Evolutionary conservation across 2,113 vertebrate species (phyloP).

Genomic region (Chelonoidis abingdonii): DNA sequence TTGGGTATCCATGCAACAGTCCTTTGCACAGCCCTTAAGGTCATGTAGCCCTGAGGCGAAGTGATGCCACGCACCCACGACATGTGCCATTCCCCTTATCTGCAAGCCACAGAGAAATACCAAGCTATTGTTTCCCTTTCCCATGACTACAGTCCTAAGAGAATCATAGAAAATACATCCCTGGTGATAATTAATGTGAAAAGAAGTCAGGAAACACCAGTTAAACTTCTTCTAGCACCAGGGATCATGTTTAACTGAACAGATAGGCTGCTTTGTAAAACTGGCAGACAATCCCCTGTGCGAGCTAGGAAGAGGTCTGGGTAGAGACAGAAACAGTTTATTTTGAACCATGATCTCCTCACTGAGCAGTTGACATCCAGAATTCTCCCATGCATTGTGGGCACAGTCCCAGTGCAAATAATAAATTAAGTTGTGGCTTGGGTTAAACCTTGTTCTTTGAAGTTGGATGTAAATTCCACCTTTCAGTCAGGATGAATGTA

Average conservation of each 20-base stretch:
- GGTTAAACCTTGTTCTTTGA: background rate
- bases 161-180: slow-evolving; percentile 39
- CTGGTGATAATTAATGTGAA: slow-evolving; percentile 52
- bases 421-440: background rate
- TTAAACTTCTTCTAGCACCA: slow-evolving; percentile 1
- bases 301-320: background rate
- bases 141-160: slow-evolving; percentile 26
- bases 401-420: background rate
- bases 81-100: background rate
- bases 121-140: slow-evolving; percentile 16
- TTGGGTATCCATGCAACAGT: rapidly evolving
- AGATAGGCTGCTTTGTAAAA: background rate
- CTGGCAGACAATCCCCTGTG: background rate
- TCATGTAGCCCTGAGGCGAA: rapidly evolving
- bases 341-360: background rate
- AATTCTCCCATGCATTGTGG: background rate
- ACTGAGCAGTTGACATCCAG: rapidly evolving
- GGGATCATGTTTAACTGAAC: slow-evolving; percentile 23
- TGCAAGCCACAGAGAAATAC: background rate
- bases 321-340: rapidly evolving
- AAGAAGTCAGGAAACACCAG: slow-evolving; percentile 58
- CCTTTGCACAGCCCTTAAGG: rapidly evolving
- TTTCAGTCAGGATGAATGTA: background rate
- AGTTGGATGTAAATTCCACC: background rate
- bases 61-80: background rate